Evolutionary conservation across 1,140 invertebrate species (phyloP), one percentile per base, ranked within the genome.

Genomic region (Fopius arisanus): DNA sequence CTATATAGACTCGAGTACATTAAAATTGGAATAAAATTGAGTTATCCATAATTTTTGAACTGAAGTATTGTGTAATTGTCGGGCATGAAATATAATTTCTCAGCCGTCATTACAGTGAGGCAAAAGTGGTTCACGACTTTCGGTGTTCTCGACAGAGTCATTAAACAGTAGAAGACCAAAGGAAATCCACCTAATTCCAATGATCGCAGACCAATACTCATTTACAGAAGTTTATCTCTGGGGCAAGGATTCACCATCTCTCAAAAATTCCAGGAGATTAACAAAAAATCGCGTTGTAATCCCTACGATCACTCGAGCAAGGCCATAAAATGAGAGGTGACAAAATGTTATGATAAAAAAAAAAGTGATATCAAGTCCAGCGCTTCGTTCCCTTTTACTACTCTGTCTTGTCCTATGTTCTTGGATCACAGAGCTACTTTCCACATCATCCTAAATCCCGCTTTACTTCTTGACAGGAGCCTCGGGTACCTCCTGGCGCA

Each of bases 401-500:
- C 63, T 65, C 29, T 26, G 29, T 51, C 63, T 33, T 68, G 66
- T 48, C 29, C 43, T 68, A 43, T 62, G 48, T 29, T 16, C 48
- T 43, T 31, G 29, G 29, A 14, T 65, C 26, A 33, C 26, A 65
- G 21, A 59, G 29, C 62, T 65, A 65, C 62, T 65, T 65, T 29
- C 14, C 62, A 40, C 21, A 66, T 73, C 23, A n/a, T 59, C 23
- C 54, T 37, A 54, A 23, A 48, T 77, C 41, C 41, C 19, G 37
- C 75, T 77, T 81, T 87, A 86, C 78, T 87, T 87, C 78, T 84
- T 85, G n/a, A 69, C 33, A 2, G 78, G 77, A 48, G 63, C 72
- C 43, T 66, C 66, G 5, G 72, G 75, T n/a, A 89, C 85, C 43
- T 95, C 94, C 86, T 96, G 96, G 84, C 95, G 94, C 26, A 92